Base-by-base conservation (phyloP, 2,888 invertebrate species). In the Apomyelois bistriatella region DNA sequence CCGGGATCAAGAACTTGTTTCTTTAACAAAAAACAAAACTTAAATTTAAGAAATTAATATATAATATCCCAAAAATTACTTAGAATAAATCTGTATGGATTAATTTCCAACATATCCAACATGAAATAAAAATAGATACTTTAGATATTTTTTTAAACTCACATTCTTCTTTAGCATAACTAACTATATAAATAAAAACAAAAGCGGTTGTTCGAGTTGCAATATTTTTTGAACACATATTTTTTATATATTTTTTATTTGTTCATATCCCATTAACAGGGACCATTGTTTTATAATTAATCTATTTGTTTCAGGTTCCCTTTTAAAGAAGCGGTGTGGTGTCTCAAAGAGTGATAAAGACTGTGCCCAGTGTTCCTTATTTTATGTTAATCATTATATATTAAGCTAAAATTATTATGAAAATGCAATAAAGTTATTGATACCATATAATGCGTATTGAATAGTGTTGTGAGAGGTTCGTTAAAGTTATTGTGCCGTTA, bases 311-410 rank as follows among this genome's bases (percentile, higher is more conserved):
- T 61, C 90, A 90, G 89, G 82, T 88, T 79, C 74, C 70, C 72
- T 73, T 74, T 70, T 46, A 32, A 73, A 68, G 62, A 72, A 72
- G 76, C 77, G 75, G 68, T 78, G 81, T 79, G 82, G 84, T 84
- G 83, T 80, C 70, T 73, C 76, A 80, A 82, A 84, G 80, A 83
- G 89, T 88, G 87, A 86, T 85, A 86, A 89, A 90, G 88, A 90
- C 89, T 88, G 87, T 89, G 87, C 79, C 80, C 81, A 86, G 88
- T 89, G 89, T 86, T 88, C 85, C 85, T 82, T 85, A 82, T 69
- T 79, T 75, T 80, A 80, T 85, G 74, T 80, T 74, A 74, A 71
- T 70, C 77, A 72, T 69, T 75, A 67, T 73, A 74, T 74, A 68
- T 70, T 78, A 81, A 81, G 76, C 70, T 70, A 72, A 72, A 74